Evolutionary conservation across 2,113 vertebrate genomes (phyloP), one percentile per base, ranked within the genome.

Genomic region (Pimephales promelas): DNA sequence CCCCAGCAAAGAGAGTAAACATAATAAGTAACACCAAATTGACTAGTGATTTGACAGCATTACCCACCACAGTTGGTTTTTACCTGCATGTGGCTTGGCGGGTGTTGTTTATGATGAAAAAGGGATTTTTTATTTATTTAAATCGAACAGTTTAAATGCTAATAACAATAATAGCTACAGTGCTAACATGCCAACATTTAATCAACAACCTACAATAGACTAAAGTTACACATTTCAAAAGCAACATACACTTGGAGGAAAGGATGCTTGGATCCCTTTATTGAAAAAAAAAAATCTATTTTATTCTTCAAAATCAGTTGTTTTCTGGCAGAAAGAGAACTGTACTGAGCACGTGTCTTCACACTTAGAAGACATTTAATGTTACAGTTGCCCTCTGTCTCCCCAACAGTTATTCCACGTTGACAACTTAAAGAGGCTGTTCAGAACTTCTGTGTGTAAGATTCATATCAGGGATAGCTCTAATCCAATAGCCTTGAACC

Each of bases 401-500:
- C 72, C 26, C 72, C 47, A 52, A 28, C 47, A 49, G 72, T 74
- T 52, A 31, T 49, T 28, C 3, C 16, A 2, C 9, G 31, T 16
- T 74, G 26, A 52, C 47, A 74, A 20, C 45, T 84, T 78, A 28
- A 68, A 57, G 26, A 36, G 62, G 36, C 16, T 11, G 86, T 13
- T 64, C 14, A 47, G 24, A 79, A 28, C 24, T 64, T 49, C 7
- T 79, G 57, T 64, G 40, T 84, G 62, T 84, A 43, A 24, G 62
- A 59, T 72, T 52, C 72, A 74, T 74, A 52, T 74, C 45, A 74
- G 45, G 45, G 24, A 68, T 56, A 70, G 20, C 24, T 70, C 56
- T 56, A 11, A 54, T 81, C 43, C 62, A 81, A 66, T 54, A 70
- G 62, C 62, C 43, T 52, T 36, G 79, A 74, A 28, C 71, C n/a